Conservation (phyloP, 2,797 vertebrate genomes). For the Hydrolagus colliei region DNA sequence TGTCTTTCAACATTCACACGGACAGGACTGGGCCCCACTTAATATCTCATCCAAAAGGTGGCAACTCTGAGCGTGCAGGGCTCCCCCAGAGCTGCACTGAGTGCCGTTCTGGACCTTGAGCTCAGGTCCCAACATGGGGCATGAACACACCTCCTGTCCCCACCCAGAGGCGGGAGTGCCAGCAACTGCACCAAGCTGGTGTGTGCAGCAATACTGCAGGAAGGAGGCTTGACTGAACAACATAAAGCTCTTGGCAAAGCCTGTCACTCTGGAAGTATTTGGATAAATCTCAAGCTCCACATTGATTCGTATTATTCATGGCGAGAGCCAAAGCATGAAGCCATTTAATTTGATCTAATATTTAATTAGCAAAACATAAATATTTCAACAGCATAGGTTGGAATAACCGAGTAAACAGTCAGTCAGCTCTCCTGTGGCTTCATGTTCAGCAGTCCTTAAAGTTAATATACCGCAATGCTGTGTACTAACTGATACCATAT, state of each 20-base stretch:
- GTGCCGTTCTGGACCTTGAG: no score
- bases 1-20: no score
- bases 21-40: background rate
- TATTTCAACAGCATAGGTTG: background rate
- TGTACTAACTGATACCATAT: background rate
- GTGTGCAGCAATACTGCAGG: no score
- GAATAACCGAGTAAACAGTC: background rate
- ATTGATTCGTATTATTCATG: background rate
- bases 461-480: background rate
- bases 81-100: no score
- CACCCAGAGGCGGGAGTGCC: no score
- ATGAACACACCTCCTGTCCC: no score
- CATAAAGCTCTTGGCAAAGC: background rate
- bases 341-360: background rate
- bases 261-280: background rate
- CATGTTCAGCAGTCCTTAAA: background rate
- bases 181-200: no score
- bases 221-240: slow-evolving; percentile 3
- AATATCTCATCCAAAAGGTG: background rate
- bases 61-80: no score
- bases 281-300: background rate
- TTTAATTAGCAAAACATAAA: background rate
- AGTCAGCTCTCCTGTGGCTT: background rate
- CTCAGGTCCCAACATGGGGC: no score
- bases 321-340: background rate